Conservation (phyloP, 2,888 invertebrate genomes). For the Chirona hameri region DNA sequence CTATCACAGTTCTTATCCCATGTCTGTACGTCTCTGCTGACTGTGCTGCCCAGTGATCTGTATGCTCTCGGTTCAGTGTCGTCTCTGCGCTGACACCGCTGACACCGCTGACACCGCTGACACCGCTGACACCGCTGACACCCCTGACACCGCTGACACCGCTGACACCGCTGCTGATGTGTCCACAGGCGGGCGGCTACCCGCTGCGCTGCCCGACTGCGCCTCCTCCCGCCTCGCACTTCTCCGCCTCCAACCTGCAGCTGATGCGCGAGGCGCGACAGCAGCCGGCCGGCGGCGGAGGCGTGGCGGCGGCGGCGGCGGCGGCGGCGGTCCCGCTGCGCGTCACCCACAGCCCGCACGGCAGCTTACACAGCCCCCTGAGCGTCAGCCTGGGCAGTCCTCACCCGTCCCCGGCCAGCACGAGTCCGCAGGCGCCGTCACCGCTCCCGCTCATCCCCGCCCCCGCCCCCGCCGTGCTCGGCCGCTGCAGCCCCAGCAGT, state of each 20-base stretch:
- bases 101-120: background rate
- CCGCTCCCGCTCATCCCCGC: background rate
- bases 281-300: background rate
- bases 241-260: background rate
- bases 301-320: background rate
- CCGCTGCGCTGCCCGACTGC: background rate
- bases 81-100: background rate
- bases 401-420: background rate
- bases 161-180: background rate
- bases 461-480: background rate
- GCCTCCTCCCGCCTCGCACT: background rate
- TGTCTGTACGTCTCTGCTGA: no score
- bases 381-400: conserved; percentile 22
- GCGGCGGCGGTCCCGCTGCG: background rate
- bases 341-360: conserved; percentile 1
- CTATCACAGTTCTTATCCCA: no score
- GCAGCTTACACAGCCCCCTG: conserved; percentile 12
- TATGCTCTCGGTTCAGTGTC: background rate
- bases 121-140: background rate
- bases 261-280: background rate
- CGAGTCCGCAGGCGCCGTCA: conserved; percentile 12
- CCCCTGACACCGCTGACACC: background rate
- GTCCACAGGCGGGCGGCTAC: background rate
- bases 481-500: background rate
- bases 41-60: no score